phyloP scores from a whole-genome alignment of 1,140 invertebrate genomes.

The Saxidomus purpurata region DNA sequence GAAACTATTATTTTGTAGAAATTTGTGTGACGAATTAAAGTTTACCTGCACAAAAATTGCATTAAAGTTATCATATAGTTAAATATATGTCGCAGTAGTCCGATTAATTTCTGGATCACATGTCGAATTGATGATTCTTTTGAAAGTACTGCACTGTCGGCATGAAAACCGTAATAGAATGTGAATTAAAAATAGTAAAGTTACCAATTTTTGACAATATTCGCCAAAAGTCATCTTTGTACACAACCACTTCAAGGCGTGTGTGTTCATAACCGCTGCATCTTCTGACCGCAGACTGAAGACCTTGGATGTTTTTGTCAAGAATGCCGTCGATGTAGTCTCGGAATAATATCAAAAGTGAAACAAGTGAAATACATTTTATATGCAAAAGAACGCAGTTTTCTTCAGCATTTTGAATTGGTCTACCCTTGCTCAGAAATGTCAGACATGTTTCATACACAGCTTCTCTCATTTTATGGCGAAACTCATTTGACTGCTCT shows the following conservation, averaged over 20 bases:
- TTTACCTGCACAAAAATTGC: too few relatives aligned
- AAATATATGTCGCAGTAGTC: too few relatives aligned
- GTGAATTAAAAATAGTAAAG: neutral
- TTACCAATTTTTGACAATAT: neutral
- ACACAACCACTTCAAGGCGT: neutral
- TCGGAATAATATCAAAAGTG: neutral
- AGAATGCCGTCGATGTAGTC: neutral
- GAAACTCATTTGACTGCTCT: neutral
- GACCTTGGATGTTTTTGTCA: neutral
- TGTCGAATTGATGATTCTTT: too few relatives aligned
- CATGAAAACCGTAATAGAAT: too few relatives aligned
- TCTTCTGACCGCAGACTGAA: neutral
- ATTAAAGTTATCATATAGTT: too few relatives aligned
- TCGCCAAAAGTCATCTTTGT: neutral
- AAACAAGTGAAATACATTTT: neutral
- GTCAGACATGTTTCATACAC: neutral
- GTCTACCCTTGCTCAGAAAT: neutral
- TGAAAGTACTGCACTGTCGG: too few relatives aligned
- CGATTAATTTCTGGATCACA: too few relatives aligned
- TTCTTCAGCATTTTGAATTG: neutral
- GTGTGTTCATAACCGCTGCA: neutral
- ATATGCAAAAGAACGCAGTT: neutral
- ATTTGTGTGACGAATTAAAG: too few relatives aligned
- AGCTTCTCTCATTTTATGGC: neutral
- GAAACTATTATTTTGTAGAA: too few relatives aligned